Percentiles rank a stretch among this genome's conserved stretches.
These are phyloP conservation scores for Flexamia atlantica DNA, from an alignment of 2,888 invertebrate species.

Conservation along the genomic window DNA sequence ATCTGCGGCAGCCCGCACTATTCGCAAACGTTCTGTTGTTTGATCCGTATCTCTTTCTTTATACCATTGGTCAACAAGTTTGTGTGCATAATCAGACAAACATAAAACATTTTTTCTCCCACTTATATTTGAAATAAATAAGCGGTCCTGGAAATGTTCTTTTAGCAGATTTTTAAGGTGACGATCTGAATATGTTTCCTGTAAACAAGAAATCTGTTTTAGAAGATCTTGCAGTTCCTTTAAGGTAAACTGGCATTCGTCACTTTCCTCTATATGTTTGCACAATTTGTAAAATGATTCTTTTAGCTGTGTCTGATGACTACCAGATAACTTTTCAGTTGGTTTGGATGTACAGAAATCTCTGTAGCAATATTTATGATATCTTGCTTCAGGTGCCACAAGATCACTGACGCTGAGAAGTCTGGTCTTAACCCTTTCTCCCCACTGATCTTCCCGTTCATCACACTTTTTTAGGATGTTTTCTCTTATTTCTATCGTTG, in stretches of 20 bases:
- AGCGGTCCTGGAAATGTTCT: neutral
- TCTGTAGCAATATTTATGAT: slow-evolving; percentile 4
- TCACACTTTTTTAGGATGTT: slow-evolving; percentile 16
- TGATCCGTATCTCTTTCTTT: slow-evolving; percentile 69
- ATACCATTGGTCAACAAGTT: slow-evolving; percentile 68
- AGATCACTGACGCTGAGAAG: slow-evolving; percentile 8
- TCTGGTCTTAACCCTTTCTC: neutral
- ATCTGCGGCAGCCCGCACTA: slow-evolving; percentile 71
- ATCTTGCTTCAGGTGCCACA: slow-evolving; percentile 14
- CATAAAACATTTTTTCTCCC: slow-evolving; percentile 47
- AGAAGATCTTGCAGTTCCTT: slow-evolving; percentile 9
- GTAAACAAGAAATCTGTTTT: neutral
- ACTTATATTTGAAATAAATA: slow-evolving; percentile 1
- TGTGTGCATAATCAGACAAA: slow-evolving; percentile 52
- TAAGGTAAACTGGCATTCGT: slow-evolving; percentile 14
- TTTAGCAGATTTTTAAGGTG: neutral
- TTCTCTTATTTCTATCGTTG: slow-evolving; percentile 14
- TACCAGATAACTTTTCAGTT: neutral
- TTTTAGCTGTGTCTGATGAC: slow-evolving; percentile 1
- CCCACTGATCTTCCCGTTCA: slow-evolving; percentile 19
- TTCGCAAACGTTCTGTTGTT: slow-evolving; percentile 69
- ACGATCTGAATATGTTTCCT: slow-evolving; percentile 4
- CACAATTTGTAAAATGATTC: slow-evolving; percentile 5
- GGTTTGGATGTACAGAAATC: neutral
- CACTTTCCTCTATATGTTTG: slow-evolving; percentile 14